phyloP scores from a whole-genome alignment of 2,113 vertebrate genomes.

The Phoxinus phoxinus region DNA sequence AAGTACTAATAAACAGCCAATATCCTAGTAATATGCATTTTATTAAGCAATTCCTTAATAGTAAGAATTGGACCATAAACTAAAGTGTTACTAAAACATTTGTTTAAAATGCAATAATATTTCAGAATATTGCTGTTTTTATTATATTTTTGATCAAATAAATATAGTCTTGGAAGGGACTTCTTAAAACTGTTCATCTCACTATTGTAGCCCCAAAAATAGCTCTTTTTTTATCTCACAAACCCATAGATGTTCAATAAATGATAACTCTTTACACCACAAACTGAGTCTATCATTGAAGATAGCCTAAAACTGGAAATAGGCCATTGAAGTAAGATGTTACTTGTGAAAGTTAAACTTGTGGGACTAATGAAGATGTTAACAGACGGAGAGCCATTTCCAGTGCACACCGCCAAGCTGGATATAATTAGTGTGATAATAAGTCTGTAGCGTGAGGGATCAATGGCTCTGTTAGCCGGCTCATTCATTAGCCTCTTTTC shows the following conservation, averaged over 20 bases:
- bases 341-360: constrained; percentile 3
- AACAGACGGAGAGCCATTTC: constrained; percentile 28
- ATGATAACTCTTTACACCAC: background rate
- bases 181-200: too few relatives aligned
- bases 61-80: too few relatives aligned
- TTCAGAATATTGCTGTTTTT: background rate
- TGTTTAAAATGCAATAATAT: background rate
- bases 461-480: constrained; percentile 62
- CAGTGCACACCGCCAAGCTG: constrained; percentile 35
- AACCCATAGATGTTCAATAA: background rate
- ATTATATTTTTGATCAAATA: background rate
- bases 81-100: background rate
- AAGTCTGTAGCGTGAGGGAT: constrained; percentile 57
- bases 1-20: too few relatives aligned
- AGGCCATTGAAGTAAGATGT: constrained; percentile 26
- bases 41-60: too few relatives aligned
- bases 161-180: background rate
- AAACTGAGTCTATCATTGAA: background rate
- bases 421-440: constrained; percentile 72
- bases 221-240: background rate
- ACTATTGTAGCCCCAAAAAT: background rate
- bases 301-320: background rate
- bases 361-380: constrained; percentile 15
- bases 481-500: constrained; percentile 71
- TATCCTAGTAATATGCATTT: too few relatives aligned